A percentile compares a stretch with the other conserved stretches of the same genome.
phyloP scores from a whole-genome alignment of 2,797 vertebrate genomes.

The Petrocephalus schoutedeni region DNA sequence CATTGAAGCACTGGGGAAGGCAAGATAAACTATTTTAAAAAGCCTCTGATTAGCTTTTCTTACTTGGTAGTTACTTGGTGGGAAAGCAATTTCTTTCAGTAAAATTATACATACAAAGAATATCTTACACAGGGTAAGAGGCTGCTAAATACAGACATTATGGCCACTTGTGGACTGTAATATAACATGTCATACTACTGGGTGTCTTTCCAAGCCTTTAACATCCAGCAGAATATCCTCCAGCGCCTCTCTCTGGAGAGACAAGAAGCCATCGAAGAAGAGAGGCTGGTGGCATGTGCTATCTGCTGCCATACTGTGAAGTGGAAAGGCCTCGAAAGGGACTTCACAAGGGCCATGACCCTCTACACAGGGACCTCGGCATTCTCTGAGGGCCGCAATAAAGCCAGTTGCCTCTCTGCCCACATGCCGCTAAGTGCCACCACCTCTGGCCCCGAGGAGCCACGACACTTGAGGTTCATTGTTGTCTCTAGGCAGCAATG shows the following conservation, averaged over 20 bases:
- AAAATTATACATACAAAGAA: no score
- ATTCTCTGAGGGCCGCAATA: conserved; percentile 37
- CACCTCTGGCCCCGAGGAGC: no score
- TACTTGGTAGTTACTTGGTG: not conserved
- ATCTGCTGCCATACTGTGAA: conserved; percentile 48
- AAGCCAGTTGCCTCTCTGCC: conserved; percentile 34
- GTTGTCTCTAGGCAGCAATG: no score
- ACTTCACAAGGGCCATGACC: conserved; percentile 34
- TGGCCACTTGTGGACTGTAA: not conserved
- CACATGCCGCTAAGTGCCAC: no score
- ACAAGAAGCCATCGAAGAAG: conserved; percentile 45
- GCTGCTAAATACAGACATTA: not conserved
- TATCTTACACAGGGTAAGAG: not conserved
- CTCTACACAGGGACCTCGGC: conserved; percentile 47
- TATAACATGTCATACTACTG: not conserved
- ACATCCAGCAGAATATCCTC: conserved; percentile 50
- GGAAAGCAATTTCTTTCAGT: no score
- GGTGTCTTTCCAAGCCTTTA: conserved; percentile 43
- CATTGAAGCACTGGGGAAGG: conserved; percentile 56
- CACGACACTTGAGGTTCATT: no score
- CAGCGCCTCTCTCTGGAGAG: conserved; percentile 45
- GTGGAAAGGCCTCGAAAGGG: conserved; percentile 34
- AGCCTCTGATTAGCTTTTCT: not conserved
- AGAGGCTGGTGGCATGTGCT: conserved; percentile 46
- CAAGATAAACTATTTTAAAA: conserved; percentile 28